These are phyloP conservation scores for Podarcis lilfordi DNA, from an alignment of 2,797 vertebrate genomes.

Conservation along the genomic window DNA sequence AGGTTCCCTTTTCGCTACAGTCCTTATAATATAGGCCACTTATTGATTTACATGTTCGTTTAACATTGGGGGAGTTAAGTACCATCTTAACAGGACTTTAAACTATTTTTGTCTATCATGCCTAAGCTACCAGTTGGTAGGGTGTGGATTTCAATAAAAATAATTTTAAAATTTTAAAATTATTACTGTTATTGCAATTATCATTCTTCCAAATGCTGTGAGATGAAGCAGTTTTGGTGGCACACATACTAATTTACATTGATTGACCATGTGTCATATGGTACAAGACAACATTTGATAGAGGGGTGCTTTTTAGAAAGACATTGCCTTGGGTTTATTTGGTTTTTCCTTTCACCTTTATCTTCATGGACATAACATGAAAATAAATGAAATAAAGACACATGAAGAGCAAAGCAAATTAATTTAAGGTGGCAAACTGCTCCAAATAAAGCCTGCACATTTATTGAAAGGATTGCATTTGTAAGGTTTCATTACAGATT, in stretches of 20 bases:
- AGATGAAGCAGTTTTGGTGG: neutral
- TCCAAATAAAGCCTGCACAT: slow-evolving; percentile 2
- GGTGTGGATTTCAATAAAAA: neutral
- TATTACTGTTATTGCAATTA: neutral
- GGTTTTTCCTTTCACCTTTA: neutral
- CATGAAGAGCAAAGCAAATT: neutral
- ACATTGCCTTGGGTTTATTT: neutral
- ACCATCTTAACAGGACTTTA: neutral
- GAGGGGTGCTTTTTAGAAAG: neutral
- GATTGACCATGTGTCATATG: neutral
- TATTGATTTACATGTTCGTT: neutral
- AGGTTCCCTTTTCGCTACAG: neutral
- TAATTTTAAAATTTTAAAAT: neutral
- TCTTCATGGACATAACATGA: neutral
- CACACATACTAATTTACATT: neutral
- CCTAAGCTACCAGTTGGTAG: neutral
- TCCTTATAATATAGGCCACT: neutral
- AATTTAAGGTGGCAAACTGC: neutral
- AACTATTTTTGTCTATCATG: neutral
- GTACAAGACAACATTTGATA: neutral
- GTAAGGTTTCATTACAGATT: neutral
- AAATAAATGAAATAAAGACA: neutral
- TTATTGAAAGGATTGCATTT: neutral
- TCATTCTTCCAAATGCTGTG: neutral
- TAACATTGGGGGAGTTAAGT: neutral